Evolutionary conservation across 1,140 invertebrate genomes (phyloP).

Genomic region (Eubasilissa regina): DNA sequence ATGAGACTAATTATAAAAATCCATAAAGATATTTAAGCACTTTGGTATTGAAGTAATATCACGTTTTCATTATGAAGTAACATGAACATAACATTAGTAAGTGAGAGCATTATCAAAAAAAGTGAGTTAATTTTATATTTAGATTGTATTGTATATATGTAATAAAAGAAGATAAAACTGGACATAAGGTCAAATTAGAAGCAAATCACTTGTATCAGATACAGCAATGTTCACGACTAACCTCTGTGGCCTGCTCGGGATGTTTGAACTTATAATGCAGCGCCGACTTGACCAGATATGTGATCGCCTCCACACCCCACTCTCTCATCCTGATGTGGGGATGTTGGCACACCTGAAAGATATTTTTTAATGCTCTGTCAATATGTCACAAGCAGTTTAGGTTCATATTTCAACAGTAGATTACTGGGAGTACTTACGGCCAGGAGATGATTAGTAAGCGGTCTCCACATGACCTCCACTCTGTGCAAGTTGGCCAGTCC

Average conservation of each 20-base stretch:
- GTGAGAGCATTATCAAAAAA: no score
- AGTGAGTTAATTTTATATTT: no score
- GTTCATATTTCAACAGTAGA: background rate
- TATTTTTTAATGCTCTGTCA: background rate
- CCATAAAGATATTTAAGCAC: no score
- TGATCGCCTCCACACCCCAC: conserved; percentile 98
- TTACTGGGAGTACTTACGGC: conserved; percentile 74
- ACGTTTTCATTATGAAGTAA: no score
- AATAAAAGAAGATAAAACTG: no score
- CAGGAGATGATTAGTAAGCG: conserved; percentile 95
- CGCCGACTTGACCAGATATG: conserved; percentile 94
- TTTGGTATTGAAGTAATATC: no score
- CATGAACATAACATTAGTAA: no score
- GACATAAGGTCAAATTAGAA: no score
- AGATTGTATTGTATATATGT: no score
- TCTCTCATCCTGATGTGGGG: conserved; percentile 95
- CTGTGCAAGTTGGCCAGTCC: conserved; percentile 94
- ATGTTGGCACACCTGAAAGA: conserved; percentile 86
- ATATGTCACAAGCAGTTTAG: background rate
- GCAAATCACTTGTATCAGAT: no score
- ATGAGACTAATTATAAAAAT: no score
- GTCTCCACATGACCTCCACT: conserved; percentile 96
- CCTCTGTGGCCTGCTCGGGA: conserved; percentile 89
- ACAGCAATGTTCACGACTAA: conserved; percentile 64
- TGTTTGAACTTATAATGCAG: conserved; percentile 89